These are phyloP conservation scores for Luperina nickerlii DNA, from an alignment of 2,888 invertebrate species.

Conservation along the genomic window DNA sequence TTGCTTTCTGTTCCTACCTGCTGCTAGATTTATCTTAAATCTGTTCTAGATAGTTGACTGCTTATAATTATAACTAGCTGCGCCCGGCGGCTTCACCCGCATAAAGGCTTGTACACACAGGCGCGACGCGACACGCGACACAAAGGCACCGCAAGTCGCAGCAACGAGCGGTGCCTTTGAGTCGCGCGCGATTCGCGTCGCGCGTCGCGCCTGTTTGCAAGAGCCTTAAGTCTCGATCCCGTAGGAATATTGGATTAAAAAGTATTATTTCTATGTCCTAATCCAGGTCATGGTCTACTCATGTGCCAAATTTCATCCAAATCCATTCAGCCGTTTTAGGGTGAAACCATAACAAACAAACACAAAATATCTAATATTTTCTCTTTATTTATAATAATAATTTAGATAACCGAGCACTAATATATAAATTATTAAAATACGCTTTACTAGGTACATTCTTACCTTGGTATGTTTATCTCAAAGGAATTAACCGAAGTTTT, in stretches of 20 bases:
- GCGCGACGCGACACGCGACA: too few relatives aligned
- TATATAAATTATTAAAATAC: neutral
- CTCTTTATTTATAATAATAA: neutral
- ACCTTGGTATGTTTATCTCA: constrained; percentile 24
- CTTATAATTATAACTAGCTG: neutral
- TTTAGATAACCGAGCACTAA: neutral
- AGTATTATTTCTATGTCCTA: neutral
- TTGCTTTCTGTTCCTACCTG: neutral
- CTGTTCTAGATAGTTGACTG: neutral
- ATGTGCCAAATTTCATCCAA: neutral
- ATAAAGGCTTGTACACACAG: too few relatives aligned
- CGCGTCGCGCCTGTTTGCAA: too few relatives aligned
- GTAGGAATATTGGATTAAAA: neutral
- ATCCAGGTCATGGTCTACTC: neutral
- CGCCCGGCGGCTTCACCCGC: too few relatives aligned
- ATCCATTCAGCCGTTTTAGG: neutral
- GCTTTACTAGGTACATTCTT: neutral
- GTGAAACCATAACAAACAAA: neutral
- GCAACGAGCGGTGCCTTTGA: too few relatives aligned
- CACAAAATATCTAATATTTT: neutral
- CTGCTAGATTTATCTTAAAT: neutral
- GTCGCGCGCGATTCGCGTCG: too few relatives aligned
- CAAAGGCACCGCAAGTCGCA: too few relatives aligned
- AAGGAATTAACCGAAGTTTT: constrained; percentile 3
- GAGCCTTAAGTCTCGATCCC: neutral